A percentile compares a stretch with the other conserved stretches of the same genome.
These are phyloP conservation scores for Sarcophaga carnaria DNA, from an alignment of 2,888 invertebrate species.

Conservation along the genomic window DNA sequence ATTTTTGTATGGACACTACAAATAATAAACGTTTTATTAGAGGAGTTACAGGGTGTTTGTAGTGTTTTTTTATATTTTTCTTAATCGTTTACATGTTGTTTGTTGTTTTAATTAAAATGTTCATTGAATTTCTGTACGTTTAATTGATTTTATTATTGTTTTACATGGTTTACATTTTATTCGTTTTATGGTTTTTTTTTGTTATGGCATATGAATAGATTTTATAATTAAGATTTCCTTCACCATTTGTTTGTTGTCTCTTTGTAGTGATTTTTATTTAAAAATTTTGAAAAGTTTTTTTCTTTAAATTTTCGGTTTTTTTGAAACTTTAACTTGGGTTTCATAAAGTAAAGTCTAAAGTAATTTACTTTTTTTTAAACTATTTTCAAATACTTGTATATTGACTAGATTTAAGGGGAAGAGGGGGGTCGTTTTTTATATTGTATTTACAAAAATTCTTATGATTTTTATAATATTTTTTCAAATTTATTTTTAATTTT, in stretches of 20 bases:
- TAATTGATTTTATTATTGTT: not conserved
- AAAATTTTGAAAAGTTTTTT: conserved; percentile 49
- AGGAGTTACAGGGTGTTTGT: not conserved
- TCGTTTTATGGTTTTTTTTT: too few relatives aligned
- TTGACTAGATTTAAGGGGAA: conserved; percentile 56
- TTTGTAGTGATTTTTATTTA: conserved; percentile 24
- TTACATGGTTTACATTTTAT: too few relatives aligned
- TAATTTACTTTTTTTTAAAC: conserved; percentile 45
- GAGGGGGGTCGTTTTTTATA: conserved; percentile 13
- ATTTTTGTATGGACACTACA: conserved; percentile 42
- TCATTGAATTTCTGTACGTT: conserved; percentile 2
- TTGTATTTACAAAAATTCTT: conserved; percentile 50
- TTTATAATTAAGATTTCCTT: not conserved
- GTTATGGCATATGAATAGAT: too few relatives aligned
- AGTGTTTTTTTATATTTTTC: not conserved
- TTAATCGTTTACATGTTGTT: conserved; percentile 1
- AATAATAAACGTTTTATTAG: conserved; percentile 42
- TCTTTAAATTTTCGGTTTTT: conserved; percentile 8
- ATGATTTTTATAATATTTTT: conserved; percentile 20
- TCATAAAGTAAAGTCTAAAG: conserved; percentile 53
- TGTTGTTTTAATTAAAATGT: conserved; percentile 28
- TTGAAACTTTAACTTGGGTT: conserved; percentile 15
- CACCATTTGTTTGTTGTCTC: conserved; percentile 8
- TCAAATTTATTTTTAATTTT: not conserved
- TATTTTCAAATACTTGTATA: conserved; percentile 44